A percentile compares a stretch with the other conserved stretches of the same genome.
Evolutionary conservation across 2,888 invertebrate species (phyloP).

Genomic region (Melipona bicolor): DNA sequence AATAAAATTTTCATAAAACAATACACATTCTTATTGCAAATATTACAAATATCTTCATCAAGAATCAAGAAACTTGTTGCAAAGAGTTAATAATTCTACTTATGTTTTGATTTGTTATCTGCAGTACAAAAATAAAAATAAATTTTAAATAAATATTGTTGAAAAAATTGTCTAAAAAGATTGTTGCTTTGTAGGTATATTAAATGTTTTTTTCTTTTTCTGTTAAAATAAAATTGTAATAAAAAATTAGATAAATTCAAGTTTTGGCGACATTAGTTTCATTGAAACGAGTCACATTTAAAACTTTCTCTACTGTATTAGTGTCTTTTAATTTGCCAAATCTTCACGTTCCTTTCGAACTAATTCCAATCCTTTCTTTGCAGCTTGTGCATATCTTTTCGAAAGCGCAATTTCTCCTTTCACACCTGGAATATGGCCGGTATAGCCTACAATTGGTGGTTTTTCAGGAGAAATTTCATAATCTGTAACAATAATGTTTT

Average conservation of each 20-base stretch:
- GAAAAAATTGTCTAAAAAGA: constrained; percentile 14
- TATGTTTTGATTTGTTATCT: neutral
- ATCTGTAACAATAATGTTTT: constrained; percentile 83
- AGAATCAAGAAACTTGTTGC: too few relatives aligned
- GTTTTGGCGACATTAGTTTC: constrained; percentile 43
- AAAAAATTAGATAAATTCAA: neutral
- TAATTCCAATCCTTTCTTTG: constrained; percentile 87
- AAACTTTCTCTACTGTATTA: constrained; percentile 65
- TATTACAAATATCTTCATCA: too few relatives aligned
- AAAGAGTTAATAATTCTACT: constrained; percentile 1
- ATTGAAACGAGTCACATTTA: constrained; percentile 69
- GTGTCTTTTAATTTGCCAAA: constrained; percentile 50
- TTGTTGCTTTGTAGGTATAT: neutral
- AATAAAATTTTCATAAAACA: too few relatives aligned
- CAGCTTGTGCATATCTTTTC: constrained; percentile 88
- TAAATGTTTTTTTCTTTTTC: neutral
- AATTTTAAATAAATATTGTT: neutral
- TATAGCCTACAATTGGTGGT: constrained; percentile 90
- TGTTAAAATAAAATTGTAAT: neutral
- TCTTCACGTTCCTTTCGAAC: constrained; percentile 86
- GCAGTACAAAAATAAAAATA: neutral
- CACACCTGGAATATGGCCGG: constrained; percentile 89
- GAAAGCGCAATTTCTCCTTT: constrained; percentile 89
- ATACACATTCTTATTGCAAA: too few relatives aligned
- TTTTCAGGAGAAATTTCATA: constrained; percentile 88